A percentile compares a stretch with the other conserved stretches of the same genome.
Evolutionary conservation across 2,113 vertebrate genomes (phyloP).

Genomic region (Delphinapterus leucas): DNA sequence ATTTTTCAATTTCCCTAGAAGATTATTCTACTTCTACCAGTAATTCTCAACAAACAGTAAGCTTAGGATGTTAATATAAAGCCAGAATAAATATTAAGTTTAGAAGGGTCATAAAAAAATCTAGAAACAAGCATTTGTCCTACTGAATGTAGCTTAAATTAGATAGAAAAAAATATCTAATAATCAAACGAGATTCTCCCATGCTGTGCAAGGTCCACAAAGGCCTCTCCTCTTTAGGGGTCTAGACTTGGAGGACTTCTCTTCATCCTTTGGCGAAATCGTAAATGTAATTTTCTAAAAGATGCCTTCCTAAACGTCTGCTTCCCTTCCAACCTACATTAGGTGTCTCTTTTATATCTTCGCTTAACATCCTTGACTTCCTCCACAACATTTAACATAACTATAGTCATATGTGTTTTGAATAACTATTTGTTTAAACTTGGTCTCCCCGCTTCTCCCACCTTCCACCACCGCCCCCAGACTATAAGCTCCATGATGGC

Average conservation of each 20-base stretch:
- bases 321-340: background rate
- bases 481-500: background rate
- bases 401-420: background rate
- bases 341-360: background rate
- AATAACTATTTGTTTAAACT: background rate
- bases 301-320: background rate
- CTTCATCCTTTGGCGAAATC: background rate
- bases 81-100: slow-evolving; percentile 41
- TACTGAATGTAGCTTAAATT: background rate
- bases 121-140: background rate
- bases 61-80: background rate
- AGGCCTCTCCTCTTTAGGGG: background rate
- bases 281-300: background rate
- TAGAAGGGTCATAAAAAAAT: background rate
- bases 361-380: background rate
- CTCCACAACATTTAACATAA: background rate
- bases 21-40: slow-evolving; percentile 15
- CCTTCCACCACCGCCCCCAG: background rate
- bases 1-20: slow-evolving; percentile 55
- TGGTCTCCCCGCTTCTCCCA: background rate
- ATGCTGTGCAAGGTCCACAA: background rate
- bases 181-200: background rate
- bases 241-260: background rate
- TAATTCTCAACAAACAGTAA: slow-evolving; percentile 49
- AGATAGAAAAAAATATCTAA: background rate